A percentile compares a stretch with the other conserved stretches of the same genome.
phyloP scores from a whole-genome alignment of 1,140 invertebrate species.

The Coenobita brevimanus region DNA sequence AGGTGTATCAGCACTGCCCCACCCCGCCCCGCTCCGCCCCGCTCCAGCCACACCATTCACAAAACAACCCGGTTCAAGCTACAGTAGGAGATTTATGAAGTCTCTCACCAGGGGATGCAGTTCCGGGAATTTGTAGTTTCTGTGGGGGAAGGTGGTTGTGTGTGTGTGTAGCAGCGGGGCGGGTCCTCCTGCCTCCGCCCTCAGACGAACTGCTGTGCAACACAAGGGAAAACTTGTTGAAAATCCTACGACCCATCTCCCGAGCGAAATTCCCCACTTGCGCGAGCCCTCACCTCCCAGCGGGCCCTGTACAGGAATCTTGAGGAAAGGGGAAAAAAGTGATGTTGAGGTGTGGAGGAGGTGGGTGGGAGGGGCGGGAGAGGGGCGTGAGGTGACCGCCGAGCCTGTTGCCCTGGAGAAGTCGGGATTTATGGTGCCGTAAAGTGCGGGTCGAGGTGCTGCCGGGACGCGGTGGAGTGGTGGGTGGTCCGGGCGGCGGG shows the following conservation, averaged over 20 bases:
- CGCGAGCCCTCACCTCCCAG: slow-evolving; percentile 6
- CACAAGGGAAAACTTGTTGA: slow-evolving; percentile 38
- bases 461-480: slow-evolving; percentile 1
- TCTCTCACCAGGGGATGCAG: neutral
- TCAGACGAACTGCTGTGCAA: slow-evolving; percentile 40
- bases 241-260: slow-evolving; percentile 4
- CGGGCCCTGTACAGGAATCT: slow-evolving; percentile 33
- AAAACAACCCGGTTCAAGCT: neutral
- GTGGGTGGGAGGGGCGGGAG: slow-evolving; percentile 40
- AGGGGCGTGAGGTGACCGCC: slow-evolving; percentile 50
- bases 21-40: too few relatives aligned
- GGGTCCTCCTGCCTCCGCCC: neutral
- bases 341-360: neutral
- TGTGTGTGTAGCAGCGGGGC: neutral
- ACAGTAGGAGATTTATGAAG: slow-evolving; percentile 30
- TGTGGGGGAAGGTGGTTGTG: neutral
- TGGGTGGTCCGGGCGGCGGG: slow-evolving; percentile 1
- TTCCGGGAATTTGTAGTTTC: neutral
- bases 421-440: slow-evolving; percentile 61
- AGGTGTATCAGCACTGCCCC: neutral
- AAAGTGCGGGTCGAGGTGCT: slow-evolving; percentile 45
- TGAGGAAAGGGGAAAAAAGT: slow-evolving; percentile 21
- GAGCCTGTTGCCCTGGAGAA: slow-evolving; percentile 62
- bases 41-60: too few relatives aligned
- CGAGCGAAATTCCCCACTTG: slow-evolving; percentile 35